These are phyloP conservation scores for Phylloscopus trochiloides DNA, from an alignment of 2,113 vertebrate genomes.

Conservation along the genomic window DNA sequence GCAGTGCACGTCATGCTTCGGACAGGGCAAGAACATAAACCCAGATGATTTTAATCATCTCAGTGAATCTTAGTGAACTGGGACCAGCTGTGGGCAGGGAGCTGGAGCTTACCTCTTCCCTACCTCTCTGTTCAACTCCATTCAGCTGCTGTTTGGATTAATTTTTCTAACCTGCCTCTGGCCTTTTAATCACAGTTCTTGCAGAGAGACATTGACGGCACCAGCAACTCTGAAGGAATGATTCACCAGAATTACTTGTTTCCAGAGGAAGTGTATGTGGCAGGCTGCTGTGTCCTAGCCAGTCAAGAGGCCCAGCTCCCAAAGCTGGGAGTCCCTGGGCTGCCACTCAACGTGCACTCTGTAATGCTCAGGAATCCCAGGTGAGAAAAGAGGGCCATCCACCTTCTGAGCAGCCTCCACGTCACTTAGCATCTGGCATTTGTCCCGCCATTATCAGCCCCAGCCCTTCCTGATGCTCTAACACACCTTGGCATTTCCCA, in stretches of 20 bases:
- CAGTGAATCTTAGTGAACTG: background rate
- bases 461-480: background rate
- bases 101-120: background rate
- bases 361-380: background rate
- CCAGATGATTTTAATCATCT: background rate
- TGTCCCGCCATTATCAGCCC: accelerated
- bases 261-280: background rate
- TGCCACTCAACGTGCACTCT: background rate
- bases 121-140: background rate
- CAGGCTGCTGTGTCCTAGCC: background rate
- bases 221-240: background rate
- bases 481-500: background rate
- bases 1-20: accelerated
- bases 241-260: background rate
- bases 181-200: background rate
- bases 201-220: background rate
- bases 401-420: background rate
- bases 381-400: background rate
- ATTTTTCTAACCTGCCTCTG: background rate
- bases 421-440: too few species aligned
- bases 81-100: background rate
- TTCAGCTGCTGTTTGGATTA: background rate
- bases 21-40: background rate
- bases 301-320: background rate
- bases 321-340: background rate